These are phyloP conservation scores for Hirundo rustica DNA, from an alignment of 2,797 vertebrate species.

Conservation along the genomic window DNA sequence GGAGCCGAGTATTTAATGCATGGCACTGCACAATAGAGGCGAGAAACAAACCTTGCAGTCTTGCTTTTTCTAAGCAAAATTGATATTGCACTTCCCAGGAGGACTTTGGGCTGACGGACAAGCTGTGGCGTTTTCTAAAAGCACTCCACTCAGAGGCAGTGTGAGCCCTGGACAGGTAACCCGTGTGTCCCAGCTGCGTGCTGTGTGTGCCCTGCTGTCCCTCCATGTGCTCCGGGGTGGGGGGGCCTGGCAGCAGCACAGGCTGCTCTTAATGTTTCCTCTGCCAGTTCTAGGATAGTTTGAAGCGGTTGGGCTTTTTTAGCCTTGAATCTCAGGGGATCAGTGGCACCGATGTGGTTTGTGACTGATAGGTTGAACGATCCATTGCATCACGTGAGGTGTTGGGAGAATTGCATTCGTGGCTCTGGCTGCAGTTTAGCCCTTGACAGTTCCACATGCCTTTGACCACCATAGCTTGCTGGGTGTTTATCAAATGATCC, in stretches of 20 bases:
- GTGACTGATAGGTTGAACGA: background rate
- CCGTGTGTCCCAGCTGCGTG: constrained; percentile 7
- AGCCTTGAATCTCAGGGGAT: background rate
- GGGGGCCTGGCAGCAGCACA: background rate
- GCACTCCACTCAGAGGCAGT: background rate
- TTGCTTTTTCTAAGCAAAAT: background rate
- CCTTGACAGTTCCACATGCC: background rate
- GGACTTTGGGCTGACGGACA: background rate
- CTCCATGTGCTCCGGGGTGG: background rate
- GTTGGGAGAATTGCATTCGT: background rate
- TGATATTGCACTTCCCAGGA: background rate
- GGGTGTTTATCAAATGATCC: background rate
- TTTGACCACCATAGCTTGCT: background rate
- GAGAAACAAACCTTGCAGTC: background rate
- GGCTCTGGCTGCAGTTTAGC: background rate
- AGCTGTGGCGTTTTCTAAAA: background rate
- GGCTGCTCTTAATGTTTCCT: constrained; percentile 10
- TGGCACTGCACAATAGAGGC: background rate
- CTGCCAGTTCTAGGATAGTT: background rate
- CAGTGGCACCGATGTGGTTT: constrained; percentile 1
- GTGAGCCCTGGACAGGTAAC: background rate
- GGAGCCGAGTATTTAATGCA: background rate
- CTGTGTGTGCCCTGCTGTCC: background rate
- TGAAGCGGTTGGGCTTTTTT: background rate
- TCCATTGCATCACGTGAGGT: background rate